Conservation (phyloP, 2,888 invertebrate species). For the Dynastes maya region DNA sequence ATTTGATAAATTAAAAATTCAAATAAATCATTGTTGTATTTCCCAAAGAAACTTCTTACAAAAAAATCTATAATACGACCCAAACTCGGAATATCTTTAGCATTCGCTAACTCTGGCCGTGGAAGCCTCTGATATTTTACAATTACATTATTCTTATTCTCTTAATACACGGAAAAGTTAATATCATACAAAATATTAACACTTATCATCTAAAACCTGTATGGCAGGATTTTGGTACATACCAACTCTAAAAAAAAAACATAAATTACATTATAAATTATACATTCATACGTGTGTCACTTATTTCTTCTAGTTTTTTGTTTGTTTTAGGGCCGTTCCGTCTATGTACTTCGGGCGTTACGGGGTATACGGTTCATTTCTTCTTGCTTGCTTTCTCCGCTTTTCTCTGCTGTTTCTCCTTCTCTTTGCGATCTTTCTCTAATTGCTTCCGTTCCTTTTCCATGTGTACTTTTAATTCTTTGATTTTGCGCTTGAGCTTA, state of each 20-base stretch:
- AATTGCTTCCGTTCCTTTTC: slow-evolving; percentile 82
- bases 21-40: too few relatives aligned
- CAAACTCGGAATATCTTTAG: too few relatives aligned
- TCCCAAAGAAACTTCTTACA: too few relatives aligned
- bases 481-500: slow-evolving; percentile 87
- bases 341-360: background rate
- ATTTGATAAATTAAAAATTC: too few relatives aligned
- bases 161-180: slow-evolving; percentile 38
- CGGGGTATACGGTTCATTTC: slow-evolving; percentile 69
- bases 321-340: slow-evolving; percentile 34
- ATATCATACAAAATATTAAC: slow-evolving; percentile 47
- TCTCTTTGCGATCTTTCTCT: slow-evolving; percentile 88
- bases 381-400: slow-evolving; percentile 83
- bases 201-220: slow-evolving; percentile 55
- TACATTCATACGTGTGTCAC: slow-evolving; percentile 38
- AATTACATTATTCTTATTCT: slow-evolving; percentile 11
- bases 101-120: background rate
- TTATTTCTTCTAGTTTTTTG: slow-evolving; percentile 4
- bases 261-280: slow-evolving; percentile 21
- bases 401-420: slow-evolving; percentile 89
- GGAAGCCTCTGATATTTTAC: background rate
- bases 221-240: slow-evolving; percentile 61
- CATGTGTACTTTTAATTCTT: slow-evolving; percentile 84
- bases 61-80: too few relatives aligned
- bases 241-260: slow-evolving; percentile 50